Evolutionary conservation across 2,888 invertebrate species (phyloP).

Genomic region (Cataglyphis livida): DNA sequence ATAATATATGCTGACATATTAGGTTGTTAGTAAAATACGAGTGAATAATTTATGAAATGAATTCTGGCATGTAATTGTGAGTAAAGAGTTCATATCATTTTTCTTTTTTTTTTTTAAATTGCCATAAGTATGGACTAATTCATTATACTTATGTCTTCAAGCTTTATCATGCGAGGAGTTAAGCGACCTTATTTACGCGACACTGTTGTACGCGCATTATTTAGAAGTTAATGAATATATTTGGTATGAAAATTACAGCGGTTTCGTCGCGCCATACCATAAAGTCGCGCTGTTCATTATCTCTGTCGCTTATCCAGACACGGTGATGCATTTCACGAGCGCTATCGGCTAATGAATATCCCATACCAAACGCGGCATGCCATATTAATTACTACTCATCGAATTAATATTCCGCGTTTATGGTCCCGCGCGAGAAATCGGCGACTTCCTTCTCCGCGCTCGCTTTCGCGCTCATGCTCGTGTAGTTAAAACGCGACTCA

Average conservation of each 20-base stretch:
- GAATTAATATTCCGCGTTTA: slow-evolving; percentile 69
- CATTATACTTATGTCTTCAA: background rate
- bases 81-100: background rate
- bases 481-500: slow-evolving; percentile 64
- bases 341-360: slow-evolving; percentile 62
- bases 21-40: slow-evolving; percentile 3
- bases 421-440: slow-evolving; percentile 62
- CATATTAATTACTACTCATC: slow-evolving; percentile 67
- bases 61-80: background rate
- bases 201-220: background rate
- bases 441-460: slow-evolving; percentile 42
- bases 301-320: slow-evolving; percentile 48
- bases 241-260: slow-evolving; percentile 60
- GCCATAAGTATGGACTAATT: background rate
- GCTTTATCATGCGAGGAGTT: background rate
- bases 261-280: slow-evolving; percentile 42
- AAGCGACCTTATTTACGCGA: background rate
- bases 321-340: slow-evolving; percentile 25
- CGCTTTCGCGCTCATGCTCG: background rate
- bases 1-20: background rate
- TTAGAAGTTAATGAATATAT: slow-evolving; percentile 44
- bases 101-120: background rate
- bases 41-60: background rate
- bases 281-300: slow-evolving; percentile 55
- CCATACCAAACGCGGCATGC: slow-evolving; percentile 51